Percentiles rank a stretch among this genome's conserved stretches.
Evolutionary conservation across 2,888 invertebrate genomes (phyloP).

Genomic region (Eurytoma californica): DNA sequence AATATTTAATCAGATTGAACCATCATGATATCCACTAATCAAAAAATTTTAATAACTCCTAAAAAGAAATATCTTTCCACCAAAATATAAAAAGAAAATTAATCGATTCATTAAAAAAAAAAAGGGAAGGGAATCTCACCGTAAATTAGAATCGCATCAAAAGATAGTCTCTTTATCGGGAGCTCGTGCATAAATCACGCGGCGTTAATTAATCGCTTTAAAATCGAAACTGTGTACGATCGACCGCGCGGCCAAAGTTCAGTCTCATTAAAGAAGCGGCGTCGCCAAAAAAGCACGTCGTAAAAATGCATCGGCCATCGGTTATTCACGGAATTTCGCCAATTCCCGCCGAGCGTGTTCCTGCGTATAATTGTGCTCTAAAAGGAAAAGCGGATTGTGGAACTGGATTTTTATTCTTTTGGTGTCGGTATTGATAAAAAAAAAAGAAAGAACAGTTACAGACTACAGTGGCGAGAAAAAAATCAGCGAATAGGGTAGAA

Average conservation of each 20-base stretch:
- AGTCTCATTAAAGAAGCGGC: constrained; percentile 29
- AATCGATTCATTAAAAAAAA: neutral
- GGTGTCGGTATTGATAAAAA: too few species aligned
- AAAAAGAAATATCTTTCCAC: too few species aligned
- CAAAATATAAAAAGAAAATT: too few species aligned
- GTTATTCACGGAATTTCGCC: neutral
- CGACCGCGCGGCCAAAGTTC: neutral
- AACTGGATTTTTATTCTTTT: neutral
- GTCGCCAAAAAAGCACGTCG: neutral
- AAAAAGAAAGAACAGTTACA: too few species aligned
- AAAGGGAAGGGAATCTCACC: neutral
- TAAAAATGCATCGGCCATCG: neutral
- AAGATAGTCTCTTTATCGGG: constrained; percentile 9
- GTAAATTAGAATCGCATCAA: constrained; percentile 16
- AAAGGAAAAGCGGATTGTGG: constrained; percentile 15
- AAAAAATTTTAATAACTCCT: too few species aligned
- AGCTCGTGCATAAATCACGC: constrained; percentile 40
- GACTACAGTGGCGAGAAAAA: neutral
- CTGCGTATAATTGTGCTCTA: neutral
- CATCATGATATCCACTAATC: too few species aligned
- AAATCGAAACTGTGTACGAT: constrained; percentile 45
- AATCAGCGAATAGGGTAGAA: constrained; percentile 31
- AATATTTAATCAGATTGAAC: too few species aligned
- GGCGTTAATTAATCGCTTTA: constrained; percentile 44
- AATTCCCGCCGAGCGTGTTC: neutral